phyloP scores from a whole-genome alignment of 2,888 invertebrate species.

The Drosophila tripunctata region DNA sequence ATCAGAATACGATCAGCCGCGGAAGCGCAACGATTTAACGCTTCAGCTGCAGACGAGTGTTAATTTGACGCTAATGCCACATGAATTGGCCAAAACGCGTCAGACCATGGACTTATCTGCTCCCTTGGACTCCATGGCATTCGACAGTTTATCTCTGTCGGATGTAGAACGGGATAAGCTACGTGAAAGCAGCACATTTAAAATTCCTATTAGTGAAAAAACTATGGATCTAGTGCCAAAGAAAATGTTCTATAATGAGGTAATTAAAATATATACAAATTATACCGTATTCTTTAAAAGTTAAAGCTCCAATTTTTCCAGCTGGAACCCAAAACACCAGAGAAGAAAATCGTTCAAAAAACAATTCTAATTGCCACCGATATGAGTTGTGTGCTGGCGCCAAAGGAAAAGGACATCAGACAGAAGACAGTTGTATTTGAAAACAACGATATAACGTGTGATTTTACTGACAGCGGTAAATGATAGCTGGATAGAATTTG shows the following conservation, averaged over 20 bases:
- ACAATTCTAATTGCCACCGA: constrained; percentile 7
- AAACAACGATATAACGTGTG: constrained; percentile 36
- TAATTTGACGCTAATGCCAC: constrained; percentile 58
- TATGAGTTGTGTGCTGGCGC: constrained; percentile 1
- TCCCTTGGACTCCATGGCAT: constrained; percentile 9
- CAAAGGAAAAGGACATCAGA: background rate
- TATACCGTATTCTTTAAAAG: background rate
- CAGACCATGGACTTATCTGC: background rate
- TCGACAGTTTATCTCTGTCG: constrained; percentile 46
- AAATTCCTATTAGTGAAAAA: constrained; percentile 37
- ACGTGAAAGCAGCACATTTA: constrained; percentile 31
- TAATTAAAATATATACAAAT: background rate
- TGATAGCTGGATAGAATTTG: background rate
- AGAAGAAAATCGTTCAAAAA: constrained; percentile 1
- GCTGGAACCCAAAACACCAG: background rate
- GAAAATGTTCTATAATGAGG: constrained; percentile 1
- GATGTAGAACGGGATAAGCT: constrained; percentile 37
- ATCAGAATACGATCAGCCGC: constrained; percentile 17
- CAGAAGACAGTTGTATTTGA: constrained; percentile 37
- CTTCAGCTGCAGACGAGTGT: constrained; percentile 56
- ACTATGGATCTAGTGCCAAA: constrained; percentile 54
- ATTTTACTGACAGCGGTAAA: constrained; percentile 43
- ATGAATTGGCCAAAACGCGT: constrained; percentile 27
- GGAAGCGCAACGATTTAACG: constrained; percentile 22
- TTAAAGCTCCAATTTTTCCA: constrained; percentile 7